Conservation (phyloP, 2,888 invertebrate genomes). For the Apoda limacodes region DNA sequence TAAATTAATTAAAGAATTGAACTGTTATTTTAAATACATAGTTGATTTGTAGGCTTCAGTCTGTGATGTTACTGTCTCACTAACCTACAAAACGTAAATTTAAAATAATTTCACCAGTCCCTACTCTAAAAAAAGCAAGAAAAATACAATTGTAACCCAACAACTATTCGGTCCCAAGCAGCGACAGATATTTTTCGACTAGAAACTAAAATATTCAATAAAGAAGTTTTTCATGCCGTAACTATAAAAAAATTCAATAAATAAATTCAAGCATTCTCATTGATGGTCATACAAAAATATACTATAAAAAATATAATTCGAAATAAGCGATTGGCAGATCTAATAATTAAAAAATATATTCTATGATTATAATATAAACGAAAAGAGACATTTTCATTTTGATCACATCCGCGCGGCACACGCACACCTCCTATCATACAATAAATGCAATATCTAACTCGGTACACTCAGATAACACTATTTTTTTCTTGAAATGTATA, state of each 20-base stretch:
- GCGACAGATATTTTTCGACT: slow-evolving; percentile 53
- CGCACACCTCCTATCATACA: slow-evolving; percentile 39
- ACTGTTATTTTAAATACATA: too few species aligned
- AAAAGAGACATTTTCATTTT: slow-evolving; percentile 47
- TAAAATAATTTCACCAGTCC: too few species aligned
- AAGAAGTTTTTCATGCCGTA: too few species aligned
- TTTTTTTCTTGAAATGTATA: slow-evolving; percentile 34
- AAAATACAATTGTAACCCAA: too few species aligned
- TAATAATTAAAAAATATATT: slow-evolving; percentile 43
- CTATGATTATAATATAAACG: slow-evolving; percentile 45
- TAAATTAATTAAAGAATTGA: slow-evolving; percentile 39
- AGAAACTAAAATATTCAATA: slow-evolving; percentile 57
- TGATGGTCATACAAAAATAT: slow-evolving; percentile 34
- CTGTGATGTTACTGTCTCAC: slow-evolving; percentile 31
- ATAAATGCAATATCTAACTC: slow-evolving; percentile 40
- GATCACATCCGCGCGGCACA: slow-evolving; percentile 52
- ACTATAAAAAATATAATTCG: slow-evolving; percentile 37
- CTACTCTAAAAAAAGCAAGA: too few species aligned
- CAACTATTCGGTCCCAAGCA: too few species aligned
- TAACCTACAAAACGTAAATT: slow-evolving; percentile 30
- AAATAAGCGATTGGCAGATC: slow-evolving; percentile 55
- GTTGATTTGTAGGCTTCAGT: slow-evolving; percentile 38
- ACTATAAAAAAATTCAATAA: too few species aligned
- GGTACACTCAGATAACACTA: slow-evolving; percentile 25
- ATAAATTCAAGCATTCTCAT: slow-evolving; percentile 52